phyloP scores from a whole-genome alignment of 2,113 vertebrate species.

The Porphyrio hochstetteri region DNA sequence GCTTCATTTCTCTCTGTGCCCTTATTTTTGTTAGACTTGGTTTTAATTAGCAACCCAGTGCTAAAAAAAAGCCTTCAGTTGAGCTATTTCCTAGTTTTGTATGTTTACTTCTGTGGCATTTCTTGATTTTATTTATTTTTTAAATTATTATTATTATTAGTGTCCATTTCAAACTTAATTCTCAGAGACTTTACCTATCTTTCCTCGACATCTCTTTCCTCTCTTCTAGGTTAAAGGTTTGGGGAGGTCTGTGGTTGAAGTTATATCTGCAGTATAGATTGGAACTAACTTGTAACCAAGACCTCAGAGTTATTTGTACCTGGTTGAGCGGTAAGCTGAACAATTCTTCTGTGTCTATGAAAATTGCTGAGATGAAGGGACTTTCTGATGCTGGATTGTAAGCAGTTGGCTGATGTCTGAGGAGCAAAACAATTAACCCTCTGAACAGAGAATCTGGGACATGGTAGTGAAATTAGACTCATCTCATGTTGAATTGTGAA shows the following conservation, averaged over 20 bases:
- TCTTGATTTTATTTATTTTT: background rate
- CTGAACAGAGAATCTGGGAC: background rate
- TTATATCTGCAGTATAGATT: conserved; percentile 51
- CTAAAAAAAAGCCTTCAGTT: background rate
- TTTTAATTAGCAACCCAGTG: background rate
- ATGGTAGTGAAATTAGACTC: background rate
- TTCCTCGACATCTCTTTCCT: conserved; percentile 62
- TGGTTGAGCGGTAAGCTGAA: conserved; percentile 49
- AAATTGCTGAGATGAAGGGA: background rate
- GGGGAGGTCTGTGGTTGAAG: conserved; percentile 69
- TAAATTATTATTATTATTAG: background rate
- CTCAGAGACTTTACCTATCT: conserved; percentile 40
- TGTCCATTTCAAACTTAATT: conserved; percentile 31
- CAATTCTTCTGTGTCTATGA: conserved; percentile 29
- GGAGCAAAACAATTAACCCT: background rate
- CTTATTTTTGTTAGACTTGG: background rate
- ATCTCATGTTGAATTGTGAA: background rate
- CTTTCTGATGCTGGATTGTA: background rate
- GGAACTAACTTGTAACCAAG: conserved; percentile 65
- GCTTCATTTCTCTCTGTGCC: background rate
- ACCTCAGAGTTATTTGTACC: conserved; percentile 63
- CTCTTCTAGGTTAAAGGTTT: conserved; percentile 67
- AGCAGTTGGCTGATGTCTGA: background rate
- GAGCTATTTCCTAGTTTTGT: background rate
- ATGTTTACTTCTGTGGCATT: background rate